Conservation (phyloP, 1,140 invertebrate genomes). For the Campoletis sonorensis region DNA sequence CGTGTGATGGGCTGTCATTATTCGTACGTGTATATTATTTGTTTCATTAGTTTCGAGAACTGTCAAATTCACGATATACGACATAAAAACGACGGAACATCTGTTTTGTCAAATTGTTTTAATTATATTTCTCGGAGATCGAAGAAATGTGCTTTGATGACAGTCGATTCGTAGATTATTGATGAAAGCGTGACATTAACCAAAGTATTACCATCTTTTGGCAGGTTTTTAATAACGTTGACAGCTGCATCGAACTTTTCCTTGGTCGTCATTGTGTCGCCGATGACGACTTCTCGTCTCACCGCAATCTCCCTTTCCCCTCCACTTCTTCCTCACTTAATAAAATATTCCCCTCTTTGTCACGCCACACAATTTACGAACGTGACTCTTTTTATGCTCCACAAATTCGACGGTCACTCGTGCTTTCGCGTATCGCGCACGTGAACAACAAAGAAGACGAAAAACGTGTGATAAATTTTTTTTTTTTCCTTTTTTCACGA, state of each 20-base stretch:
- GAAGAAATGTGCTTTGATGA: too few species aligned
- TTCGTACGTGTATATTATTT: too few species aligned
- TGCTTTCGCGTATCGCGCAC: background rate
- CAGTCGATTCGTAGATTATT: conserved; percentile 43
- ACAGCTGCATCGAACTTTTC: conserved; percentile 92
- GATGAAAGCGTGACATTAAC: background rate
- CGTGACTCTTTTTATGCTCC: background rate
- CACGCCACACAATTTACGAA: conserved; percentile 2
- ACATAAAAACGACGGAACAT: background rate
- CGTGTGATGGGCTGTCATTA: too few species aligned
- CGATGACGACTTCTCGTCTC: conserved; percentile 21
- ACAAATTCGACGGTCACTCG: conserved; percentile 10
- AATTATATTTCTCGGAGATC: too few species aligned
- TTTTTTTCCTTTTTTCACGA: background rate
- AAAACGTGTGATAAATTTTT: background rate
- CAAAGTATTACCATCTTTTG: conserved; percentile 87
- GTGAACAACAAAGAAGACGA: background rate
- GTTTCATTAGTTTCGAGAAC: too few species aligned
- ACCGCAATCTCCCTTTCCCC: background rate
- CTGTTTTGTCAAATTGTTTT: background rate
- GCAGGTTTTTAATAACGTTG: conserved; percentile 90
- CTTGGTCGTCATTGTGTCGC: conserved; percentile 82
- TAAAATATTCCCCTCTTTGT: background rate
- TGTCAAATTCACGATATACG: background rate
- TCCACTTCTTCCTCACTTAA: background rate